Conservation (phyloP, 2,888 invertebrate species). For the Drosophila ochracea region DNA sequence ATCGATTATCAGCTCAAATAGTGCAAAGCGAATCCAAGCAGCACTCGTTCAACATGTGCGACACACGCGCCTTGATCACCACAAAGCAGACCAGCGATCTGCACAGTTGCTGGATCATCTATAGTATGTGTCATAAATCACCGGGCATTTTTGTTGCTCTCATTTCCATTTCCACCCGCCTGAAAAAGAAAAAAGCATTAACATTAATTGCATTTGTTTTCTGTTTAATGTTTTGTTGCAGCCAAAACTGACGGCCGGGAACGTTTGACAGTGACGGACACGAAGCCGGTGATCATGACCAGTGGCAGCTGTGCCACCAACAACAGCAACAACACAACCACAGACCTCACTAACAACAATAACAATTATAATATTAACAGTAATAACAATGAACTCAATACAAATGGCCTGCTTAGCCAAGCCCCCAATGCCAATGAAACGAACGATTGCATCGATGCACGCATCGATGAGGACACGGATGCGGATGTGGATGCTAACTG, state of each 20-base stretch:
- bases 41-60: slow-evolving; percentile 85
- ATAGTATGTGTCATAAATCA: slow-evolving; percentile 86
- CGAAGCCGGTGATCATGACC: slow-evolving; percentile 81
- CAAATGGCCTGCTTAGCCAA: slow-evolving; percentile 54
- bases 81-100: slow-evolving; percentile 88
- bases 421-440: slow-evolving; percentile 40
- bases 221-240: slow-evolving; percentile 34
- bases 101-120: slow-evolving; percentile 92
- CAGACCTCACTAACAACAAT: slow-evolving; percentile 60
- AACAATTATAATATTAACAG: slow-evolving; percentile 21
- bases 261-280: slow-evolving; percentile 84
- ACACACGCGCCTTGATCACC: slow-evolving; percentile 88
- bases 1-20: background rate
- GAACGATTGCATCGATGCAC: slow-evolving; percentile 32
- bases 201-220: background rate
- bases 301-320: slow-evolving; percentile 21
- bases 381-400: slow-evolving; percentile 37
- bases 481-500: slow-evolving; percentile 57
- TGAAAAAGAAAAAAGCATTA: background rate
- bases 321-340: slow-evolving; percentile 47
- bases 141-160: background rate
- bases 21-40: slow-evolving; percentile 1
- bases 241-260: slow-evolving; percentile 85
- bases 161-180: background rate
- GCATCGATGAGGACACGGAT: slow-evolving; percentile 68